phyloP scores from a whole-genome alignment of 2,797 vertebrate species.

The Catamblyrhynchus diadema region DNA sequence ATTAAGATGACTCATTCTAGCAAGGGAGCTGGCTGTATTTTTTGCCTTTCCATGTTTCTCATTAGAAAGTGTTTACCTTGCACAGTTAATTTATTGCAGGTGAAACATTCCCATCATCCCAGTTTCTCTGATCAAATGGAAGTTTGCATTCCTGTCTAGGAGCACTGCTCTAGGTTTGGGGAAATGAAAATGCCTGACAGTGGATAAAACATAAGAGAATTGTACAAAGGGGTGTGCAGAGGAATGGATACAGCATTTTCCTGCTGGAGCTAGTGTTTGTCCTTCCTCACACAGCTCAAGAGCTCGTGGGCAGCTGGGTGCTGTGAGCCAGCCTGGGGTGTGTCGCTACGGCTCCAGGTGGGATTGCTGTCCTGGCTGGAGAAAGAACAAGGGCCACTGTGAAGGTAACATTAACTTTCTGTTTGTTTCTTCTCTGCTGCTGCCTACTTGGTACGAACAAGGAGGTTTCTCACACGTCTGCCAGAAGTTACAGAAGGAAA shows the following conservation, averaged over 20 bases:
- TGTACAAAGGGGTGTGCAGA: background rate
- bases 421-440: background rate
- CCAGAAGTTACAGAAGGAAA: background rate
- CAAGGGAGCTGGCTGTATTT: background rate
- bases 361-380: conserved; percentile 97
- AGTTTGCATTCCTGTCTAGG: background rate
- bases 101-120: background rate
- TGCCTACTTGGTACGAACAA: background rate
- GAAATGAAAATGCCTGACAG: background rate
- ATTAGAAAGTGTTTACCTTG: background rate
- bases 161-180: background rate
- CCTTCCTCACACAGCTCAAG: conserved; percentile 54
- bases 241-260: background rate
- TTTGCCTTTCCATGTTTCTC: background rate
- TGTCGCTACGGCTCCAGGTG: conserved; percentile 88
- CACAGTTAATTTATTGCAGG: background rate
- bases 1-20: background rate
- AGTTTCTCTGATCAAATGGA: background rate
- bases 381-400: conserved; percentile 87
- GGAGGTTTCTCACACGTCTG: background rate
- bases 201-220: background rate
- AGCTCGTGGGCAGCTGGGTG: conserved; percentile 70
- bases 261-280: background rate
- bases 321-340: conserved; percentile 81
- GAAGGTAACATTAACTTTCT: conserved; percentile 82